Base-by-base conservation (phyloP, 53 echinoderm and acorn worm genomes). In the Luidia sarsii region DNA sequence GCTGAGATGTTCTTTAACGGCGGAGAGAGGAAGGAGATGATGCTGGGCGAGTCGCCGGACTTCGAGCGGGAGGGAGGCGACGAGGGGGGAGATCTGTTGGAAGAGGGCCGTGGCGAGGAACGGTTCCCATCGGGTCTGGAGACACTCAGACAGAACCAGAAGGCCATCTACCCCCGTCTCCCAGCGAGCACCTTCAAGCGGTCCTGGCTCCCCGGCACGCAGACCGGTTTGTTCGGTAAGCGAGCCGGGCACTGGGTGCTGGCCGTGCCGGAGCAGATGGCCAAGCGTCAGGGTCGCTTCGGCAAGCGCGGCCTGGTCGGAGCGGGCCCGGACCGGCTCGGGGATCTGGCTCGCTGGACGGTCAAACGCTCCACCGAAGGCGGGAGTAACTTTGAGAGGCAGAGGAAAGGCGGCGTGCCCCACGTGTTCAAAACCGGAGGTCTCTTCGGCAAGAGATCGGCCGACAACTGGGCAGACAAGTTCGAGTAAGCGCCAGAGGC, bases 181-280 rank as follows among this genome's bases (percentile, higher is more conserved):
- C 56, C 38, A 50, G 54, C 72, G 18, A 2, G 22, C 27, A 38
- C 71, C 20, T 20, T 34, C 56, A 72, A 72, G 55, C 20, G 72
- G 18, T 39, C 72, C 27, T 72, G 72, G 72, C 14, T 71, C 24
- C 71, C 71, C 5, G 71, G 55, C 35, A 37, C 72, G 13, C 55
- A 72, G 23, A 72, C 72, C 56, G 72, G 72, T 55, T 54, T 72
- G 72, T 72, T 34, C 1, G 56, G 41, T 54, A 71, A 71, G 71
- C 71, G 39, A 16, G 37, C 11, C 71, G 22, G 53, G 37, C 38
- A 72, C 37, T 72, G 72, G 72, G 22, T 39, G 33, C 22, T 15
- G 7, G 20, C 37, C 6, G n/a, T n/a, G n/a, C 65, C 5, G 21
- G 65, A 6, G 34, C 39, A 34, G 65, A 18, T 34, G 34, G 71